Evolutionary conservation across 2,888 invertebrate species (phyloP), one percentile per base, ranked within the genome.

Genomic region (Ormyrus rosae): DNA sequence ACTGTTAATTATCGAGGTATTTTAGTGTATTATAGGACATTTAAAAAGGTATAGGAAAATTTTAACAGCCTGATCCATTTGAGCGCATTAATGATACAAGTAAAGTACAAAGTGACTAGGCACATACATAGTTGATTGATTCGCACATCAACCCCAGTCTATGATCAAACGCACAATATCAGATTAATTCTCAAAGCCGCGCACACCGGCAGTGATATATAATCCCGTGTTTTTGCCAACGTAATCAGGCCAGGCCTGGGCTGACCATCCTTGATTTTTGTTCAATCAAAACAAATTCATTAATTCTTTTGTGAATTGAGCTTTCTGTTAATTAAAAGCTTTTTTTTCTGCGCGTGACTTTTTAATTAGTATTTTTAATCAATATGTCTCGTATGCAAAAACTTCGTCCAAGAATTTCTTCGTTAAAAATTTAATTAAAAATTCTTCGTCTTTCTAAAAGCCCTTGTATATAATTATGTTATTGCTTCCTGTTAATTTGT

Each of bases 31-130:
- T 64, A 48, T 64, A 64, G 6, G n/a, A 11, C 46, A 64, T 7
- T 10, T 13, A 34, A 67, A 53, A 53, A 34, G 11, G 4, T 5
- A 58, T 55, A 55, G 9, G 10, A 53, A 72, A 71, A 61, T 51
- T n/a, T n/a, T 8, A 51, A 13, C 9, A 51, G 5, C 34, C 11
- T n/a, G 13, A 60, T 76, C 11, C 5, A 61, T 61, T 48, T 53
- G 55, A 69, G 46, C 55, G 11, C 46, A 63, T 69, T 55, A 69
- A 61, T 48, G 46, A 70, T 60, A 53, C 46, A 53, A 58, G 72
- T 45, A 51, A 71, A 53, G 60, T 48, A 65, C 58, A 67, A 67
- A 78, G 67, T 72, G 72, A 67, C 45, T 67, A 65, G 67, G 67
- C 67, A 11, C 69, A 19, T 61, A 48, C 19, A 63, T 48, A 11